Evolutionary conservation across 2,888 invertebrate genomes (phyloP).

Genomic region (Allygus modestus): DNA sequence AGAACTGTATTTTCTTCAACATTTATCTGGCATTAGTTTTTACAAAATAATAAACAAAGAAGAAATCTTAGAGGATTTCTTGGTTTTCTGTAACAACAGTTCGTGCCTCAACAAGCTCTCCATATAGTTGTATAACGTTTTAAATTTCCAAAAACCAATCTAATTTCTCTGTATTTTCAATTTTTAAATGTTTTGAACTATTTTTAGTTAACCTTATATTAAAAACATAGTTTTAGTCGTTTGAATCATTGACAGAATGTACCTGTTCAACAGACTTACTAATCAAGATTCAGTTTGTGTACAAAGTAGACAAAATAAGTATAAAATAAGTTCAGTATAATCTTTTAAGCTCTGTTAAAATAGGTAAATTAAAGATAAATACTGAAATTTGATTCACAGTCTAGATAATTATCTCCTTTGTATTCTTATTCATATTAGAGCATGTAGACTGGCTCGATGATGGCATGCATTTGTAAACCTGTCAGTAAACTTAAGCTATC

Average conservation of each 20-base stretch:
- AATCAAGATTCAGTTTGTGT: neutral
- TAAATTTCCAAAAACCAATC: neutral
- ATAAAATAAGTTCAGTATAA: neutral
- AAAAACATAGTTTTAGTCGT: neutral
- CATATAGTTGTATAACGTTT: no score
- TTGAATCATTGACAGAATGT: neutral
- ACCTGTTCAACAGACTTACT: constrained; percentile 12
- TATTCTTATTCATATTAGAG: no score
- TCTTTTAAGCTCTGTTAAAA: neutral
- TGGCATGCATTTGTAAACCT: no score
- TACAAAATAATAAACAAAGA: neutral
- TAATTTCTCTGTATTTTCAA: neutral
- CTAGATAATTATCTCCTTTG: no score
- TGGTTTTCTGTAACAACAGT: neutral
- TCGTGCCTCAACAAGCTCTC: neutral
- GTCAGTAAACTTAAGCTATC: no score
- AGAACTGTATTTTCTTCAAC: neutral
- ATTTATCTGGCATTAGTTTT: neutral
- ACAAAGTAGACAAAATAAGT: neutral
- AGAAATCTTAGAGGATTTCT: neutral
- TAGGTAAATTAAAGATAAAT: neutral
- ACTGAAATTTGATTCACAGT: no score
- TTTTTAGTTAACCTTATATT: neutral
- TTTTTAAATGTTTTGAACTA: neutral
- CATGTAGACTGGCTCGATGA: no score